These are phyloP conservation scores for Chlamydotis undulata DNA, from an alignment of 2,113 vertebrate species.

Conservation along the genomic window DNA sequence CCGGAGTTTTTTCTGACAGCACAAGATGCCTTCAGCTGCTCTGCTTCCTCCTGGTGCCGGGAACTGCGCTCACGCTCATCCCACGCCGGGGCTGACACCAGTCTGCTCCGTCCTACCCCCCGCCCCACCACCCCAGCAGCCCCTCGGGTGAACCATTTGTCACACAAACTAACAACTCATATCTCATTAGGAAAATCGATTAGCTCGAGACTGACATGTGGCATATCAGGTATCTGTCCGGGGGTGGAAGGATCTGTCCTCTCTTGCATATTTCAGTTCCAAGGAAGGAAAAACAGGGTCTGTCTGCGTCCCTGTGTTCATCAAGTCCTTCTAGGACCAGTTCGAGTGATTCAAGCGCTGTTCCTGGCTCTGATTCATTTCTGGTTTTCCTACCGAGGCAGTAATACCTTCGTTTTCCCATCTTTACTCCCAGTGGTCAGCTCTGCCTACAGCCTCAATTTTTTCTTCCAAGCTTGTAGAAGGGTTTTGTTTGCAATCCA, in stretches of 20 bases:
- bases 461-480: background rate
- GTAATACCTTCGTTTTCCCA: background rate
- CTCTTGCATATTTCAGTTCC: background rate
- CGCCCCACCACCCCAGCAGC: background rate
- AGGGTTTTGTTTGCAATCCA: background rate
- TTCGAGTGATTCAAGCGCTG: background rate
- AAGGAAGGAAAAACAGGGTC: background rate
- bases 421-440: background rate
- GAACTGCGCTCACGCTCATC: background rate
- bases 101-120: background rate
- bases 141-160: background rate
- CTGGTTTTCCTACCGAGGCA: background rate
- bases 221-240: background rate
- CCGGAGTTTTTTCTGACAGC: background rate
- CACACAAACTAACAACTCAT: background rate
- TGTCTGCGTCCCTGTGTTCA: background rate
- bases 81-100: fast-evolving
- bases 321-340: background rate
- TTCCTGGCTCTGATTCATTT: background rate
- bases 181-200: background rate
- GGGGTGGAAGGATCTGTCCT: background rate
- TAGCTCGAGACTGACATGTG: background rate
- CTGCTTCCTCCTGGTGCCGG: background rate
- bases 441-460: background rate
- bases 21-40: background rate